Percentiles rank a stretch among this genome's conserved stretches.
These are phyloP conservation scores for Pterostichus madidus DNA, from an alignment of 2,888 invertebrate species.

Conservation along the genomic window DNA sequence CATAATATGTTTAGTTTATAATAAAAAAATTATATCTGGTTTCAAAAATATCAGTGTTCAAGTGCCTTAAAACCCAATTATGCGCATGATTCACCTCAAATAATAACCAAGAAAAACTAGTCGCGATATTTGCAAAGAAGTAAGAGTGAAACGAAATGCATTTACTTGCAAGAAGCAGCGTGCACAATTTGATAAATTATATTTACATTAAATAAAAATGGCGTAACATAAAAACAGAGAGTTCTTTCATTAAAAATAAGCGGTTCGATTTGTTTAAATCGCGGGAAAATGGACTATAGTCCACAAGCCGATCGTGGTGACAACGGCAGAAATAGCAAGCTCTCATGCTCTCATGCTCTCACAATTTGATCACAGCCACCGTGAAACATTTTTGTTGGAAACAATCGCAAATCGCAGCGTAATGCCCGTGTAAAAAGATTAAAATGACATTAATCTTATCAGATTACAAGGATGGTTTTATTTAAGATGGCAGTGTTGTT, in stretches of 20 bases:
- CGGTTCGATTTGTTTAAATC: conserved; percentile 61
- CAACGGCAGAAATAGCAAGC: neutral
- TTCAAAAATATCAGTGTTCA: no score
- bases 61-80: no score
- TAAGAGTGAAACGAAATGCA: conserved; percentile 50
- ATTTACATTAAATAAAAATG: conserved; percentile 66
- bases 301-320: conserved; percentile 20
- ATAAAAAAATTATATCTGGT: no score
- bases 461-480: conserved; percentile 61
- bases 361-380: conserved; percentile 15
- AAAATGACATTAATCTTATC: conserved; percentile 64
- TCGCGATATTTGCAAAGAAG: conserved; percentile 14
- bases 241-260: conserved; percentile 59
- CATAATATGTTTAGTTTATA: no score
- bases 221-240: conserved; percentile 54
- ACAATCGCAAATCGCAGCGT: conserved; percentile 60
- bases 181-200: conserved; percentile 63
- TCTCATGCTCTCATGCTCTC: neutral
- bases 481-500: conserved; percentile 36
- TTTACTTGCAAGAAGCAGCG: conserved; percentile 49
- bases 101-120: conserved; percentile 7
- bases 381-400: conserved; percentile 56
- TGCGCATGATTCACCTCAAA: neutral
- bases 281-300: conserved; percentile 36
- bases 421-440: conserved; percentile 62